phyloP scores from a whole-genome alignment of 1,140 invertebrate species.

The Ectropis grisescens region DNA sequence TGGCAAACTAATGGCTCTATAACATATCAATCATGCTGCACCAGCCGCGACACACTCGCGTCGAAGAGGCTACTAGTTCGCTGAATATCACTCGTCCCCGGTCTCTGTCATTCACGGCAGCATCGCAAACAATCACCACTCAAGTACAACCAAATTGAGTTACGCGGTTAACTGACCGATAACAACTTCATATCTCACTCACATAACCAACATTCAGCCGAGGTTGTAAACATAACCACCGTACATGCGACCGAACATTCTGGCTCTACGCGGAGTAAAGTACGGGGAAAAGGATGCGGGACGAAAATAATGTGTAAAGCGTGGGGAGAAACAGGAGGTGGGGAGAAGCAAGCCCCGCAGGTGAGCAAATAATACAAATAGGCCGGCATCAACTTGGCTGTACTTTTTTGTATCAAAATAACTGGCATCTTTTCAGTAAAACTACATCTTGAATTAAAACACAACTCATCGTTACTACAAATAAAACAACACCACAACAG shows the following conservation, averaged over 20 bases:
- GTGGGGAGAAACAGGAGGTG: conserved; percentile 11
- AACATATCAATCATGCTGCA: conserved; percentile 39
- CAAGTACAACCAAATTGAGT: conserved; percentile 63
- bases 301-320: conserved; percentile 36
- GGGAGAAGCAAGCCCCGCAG: conserved; percentile 46
- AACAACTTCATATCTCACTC: neutral
- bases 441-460: conserved; percentile 9
- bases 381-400: conserved; percentile 49
- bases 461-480: no score
- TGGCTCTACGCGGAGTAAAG: conserved; percentile 23
- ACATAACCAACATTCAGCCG: conserved; percentile 2
- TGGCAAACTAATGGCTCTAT: conserved; percentile 38
- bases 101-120: conserved; percentile 25
- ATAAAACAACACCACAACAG: no score
- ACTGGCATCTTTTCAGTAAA: no score
- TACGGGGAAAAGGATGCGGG: conserved; percentile 30
- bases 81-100: conserved; percentile 66
- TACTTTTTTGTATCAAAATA: conserved; percentile 29
- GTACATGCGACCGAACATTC: conserved; percentile 27
- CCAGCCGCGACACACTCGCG: conserved; percentile 28
- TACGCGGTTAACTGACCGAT: conserved; percentile 3
- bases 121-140: conserved; percentile 49
- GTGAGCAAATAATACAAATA: conserved; percentile 33
- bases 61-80: conserved; percentile 38
- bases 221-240: conserved; percentile 8